These are phyloP conservation scores for Balanococcus diminutus DNA, from an alignment of 2,888 invertebrate genomes.

Conservation along the genomic window DNA sequence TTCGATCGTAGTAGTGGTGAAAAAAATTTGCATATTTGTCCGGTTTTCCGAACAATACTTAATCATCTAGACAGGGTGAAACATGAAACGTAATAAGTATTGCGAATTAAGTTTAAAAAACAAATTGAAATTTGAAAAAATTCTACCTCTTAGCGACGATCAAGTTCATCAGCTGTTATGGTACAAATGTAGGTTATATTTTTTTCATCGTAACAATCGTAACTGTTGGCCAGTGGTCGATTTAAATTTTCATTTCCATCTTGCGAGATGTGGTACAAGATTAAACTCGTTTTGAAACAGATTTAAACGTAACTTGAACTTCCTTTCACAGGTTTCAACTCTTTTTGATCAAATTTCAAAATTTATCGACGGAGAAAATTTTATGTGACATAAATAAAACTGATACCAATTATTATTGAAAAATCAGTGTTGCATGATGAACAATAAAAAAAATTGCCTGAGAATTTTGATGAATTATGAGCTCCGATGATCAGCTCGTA, in stretches of 20 bases:
- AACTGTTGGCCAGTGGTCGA: not conserved
- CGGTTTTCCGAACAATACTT: not conserved
- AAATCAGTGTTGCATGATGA: not conserved
- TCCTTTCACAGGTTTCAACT: not conserved
- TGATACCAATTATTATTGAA: slow-evolving; percentile 11
- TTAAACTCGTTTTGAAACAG: not conserved
- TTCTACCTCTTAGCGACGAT: slow-evolving; percentile 24
- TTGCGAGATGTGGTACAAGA: not conserved
- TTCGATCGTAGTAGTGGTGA: too few species aligned
- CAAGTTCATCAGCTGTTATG: slow-evolving; percentile 43
- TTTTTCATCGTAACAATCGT: not conserved
- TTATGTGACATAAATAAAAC: not conserved
- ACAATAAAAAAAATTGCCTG: not conserved
- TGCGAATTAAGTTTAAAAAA: not conserved
- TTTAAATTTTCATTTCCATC: not conserved
- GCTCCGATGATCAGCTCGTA: not conserved
- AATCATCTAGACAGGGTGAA: not conserved
- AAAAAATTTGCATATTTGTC: not conserved
- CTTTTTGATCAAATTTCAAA: not conserved
- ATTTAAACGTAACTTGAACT: not conserved
- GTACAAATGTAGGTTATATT: slow-evolving; percentile 49
- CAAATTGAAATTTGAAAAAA: not conserved
- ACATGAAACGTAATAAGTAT: not conserved
- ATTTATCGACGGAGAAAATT: not conserved
- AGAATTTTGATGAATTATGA: not conserved